Conservation (phyloP, 1,140 invertebrate species). For the Zaprionus nigranus region DNA sequence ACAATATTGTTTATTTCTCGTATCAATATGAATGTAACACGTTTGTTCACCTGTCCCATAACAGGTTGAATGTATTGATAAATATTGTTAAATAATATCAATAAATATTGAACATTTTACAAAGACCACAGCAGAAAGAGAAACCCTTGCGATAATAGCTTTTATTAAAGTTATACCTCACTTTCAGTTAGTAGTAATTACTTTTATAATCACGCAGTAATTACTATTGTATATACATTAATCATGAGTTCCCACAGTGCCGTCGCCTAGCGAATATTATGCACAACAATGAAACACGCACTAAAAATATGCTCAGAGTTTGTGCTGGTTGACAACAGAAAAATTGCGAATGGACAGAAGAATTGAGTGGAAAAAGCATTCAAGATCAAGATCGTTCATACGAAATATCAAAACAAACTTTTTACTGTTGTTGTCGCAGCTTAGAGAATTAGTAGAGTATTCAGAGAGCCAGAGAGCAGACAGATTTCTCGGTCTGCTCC, state of each 20-base stretch:
- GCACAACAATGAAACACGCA: conserved; percentile 52
- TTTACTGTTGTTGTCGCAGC: conserved; percentile 46
- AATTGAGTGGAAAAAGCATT: conserved; percentile 45
- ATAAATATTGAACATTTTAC: neutral
- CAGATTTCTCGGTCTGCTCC: conserved; percentile 3
- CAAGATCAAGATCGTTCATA: conserved; percentile 72
- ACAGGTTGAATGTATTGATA: conserved; percentile 7
- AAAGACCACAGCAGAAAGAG: neutral
- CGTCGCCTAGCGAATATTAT: conserved; percentile 6
- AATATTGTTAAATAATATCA: conserved; percentile 25
- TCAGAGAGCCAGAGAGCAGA: conserved; percentile 9
- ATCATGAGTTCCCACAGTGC: conserved; percentile 2
- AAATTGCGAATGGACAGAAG: conserved; percentile 45
- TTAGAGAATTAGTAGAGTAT: conserved; percentile 23
- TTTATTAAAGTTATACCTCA: neutral
- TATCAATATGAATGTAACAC: conserved; percentile 29
- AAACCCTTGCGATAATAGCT: neutral
- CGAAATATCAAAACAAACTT: conserved; percentile 64
- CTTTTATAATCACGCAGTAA: conserved; percentile 1
- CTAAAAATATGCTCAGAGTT: conserved; percentile 68
- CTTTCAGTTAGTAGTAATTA: neutral
- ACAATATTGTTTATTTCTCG: conserved; percentile 5
- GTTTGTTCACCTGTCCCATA: conserved; percentile 15
- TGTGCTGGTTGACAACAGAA: conserved; percentile 70
- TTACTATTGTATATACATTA: neutral